Evolutionary conservation across 2,888 invertebrate genomes (phyloP).

Genomic region (Bombylius major): DNA sequence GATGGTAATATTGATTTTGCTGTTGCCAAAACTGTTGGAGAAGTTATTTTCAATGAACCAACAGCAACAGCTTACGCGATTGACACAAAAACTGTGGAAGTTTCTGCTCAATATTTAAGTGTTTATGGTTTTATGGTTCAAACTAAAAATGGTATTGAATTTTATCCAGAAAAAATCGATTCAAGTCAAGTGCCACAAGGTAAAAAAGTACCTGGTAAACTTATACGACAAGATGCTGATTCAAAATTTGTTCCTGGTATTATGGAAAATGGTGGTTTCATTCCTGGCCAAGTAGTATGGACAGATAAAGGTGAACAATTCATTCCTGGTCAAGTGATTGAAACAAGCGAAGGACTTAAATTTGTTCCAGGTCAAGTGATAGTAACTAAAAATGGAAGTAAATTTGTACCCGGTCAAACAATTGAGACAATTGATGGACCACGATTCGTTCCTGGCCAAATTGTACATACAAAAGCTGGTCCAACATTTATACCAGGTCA

Average conservation of each 20-base stretch:
- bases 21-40: slow-evolving; percentile 5
- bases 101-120: slow-evolving; percentile 41
- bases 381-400: slow-evolving; percentile 51
- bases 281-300: slow-evolving; percentile 55
- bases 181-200: slow-evolving; percentile 42
- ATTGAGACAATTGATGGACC: slow-evolving; percentile 57
- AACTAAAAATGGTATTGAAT: slow-evolving; percentile 50
- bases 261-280: slow-evolving; percentile 52
- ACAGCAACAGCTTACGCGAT: slow-evolving; percentile 44
- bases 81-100: slow-evolving; percentile 42
- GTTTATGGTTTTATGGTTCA: slow-evolving; percentile 57
- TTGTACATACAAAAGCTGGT: slow-evolving; percentile 59
- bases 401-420: slow-evolving; percentile 64
- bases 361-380: slow-evolving; percentile 68
- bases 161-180: slow-evolving; percentile 39
- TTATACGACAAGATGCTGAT: slow-evolving; percentile 47
- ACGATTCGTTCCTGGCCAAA: slow-evolving; percentile 66
- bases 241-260: slow-evolving; percentile 57
- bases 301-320: slow-evolving; percentile 59
- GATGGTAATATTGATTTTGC: slow-evolving; percentile 43
- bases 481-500: slow-evolving; percentile 69
- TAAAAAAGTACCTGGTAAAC: slow-evolving; percentile 50
- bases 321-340: slow-evolving; percentile 59
- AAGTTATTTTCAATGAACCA: slow-evolving; percentile 38
- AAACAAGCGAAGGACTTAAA: slow-evolving; percentile 52